Evolutionary conservation across 2,113 vertebrate genomes (phyloP).

Genomic region (Microcebus ravelobensis): DNA sequence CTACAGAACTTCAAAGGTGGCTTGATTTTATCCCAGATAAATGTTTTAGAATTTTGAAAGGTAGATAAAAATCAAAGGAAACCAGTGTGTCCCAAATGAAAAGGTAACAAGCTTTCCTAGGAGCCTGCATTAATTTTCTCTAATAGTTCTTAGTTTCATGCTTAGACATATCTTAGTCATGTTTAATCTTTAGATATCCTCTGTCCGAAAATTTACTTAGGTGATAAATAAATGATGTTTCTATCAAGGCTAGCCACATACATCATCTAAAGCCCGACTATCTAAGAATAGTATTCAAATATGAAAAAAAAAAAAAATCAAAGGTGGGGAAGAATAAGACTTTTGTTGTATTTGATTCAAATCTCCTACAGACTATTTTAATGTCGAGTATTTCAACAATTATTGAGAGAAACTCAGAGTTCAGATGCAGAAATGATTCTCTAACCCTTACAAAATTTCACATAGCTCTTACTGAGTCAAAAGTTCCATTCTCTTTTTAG

Average conservation of each 20-base stretch:
- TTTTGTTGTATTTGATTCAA: background rate
- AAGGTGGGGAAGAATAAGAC: background rate
- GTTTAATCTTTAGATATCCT: background rate
- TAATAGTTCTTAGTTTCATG: background rate
- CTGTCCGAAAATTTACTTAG: background rate
- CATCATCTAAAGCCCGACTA: background rate
- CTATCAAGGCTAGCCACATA: background rate
- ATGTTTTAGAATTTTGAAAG: background rate
- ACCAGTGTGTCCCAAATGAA: background rate
- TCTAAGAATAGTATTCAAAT: background rate
- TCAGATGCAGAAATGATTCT: constrained; percentile 43
- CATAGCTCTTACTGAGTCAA: constrained; percentile 71
- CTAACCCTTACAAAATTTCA: constrained; percentile 51
- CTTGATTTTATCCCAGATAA: background rate
- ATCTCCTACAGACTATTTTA: background rate
- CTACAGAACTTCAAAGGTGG: background rate
- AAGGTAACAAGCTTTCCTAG: background rate
- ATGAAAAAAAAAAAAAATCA: background rate
- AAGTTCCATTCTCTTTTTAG: constrained; percentile 79
- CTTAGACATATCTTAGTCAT: background rate
- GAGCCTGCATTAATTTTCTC: background rate
- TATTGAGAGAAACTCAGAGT: background rate
- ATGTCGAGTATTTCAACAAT: background rate
- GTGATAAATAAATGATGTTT: background rate
- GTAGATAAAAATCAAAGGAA: background rate